phyloP scores from a whole-genome alignment of 2,113 vertebrate genomes.

The Sphaerodactylus townsendi region DNA sequence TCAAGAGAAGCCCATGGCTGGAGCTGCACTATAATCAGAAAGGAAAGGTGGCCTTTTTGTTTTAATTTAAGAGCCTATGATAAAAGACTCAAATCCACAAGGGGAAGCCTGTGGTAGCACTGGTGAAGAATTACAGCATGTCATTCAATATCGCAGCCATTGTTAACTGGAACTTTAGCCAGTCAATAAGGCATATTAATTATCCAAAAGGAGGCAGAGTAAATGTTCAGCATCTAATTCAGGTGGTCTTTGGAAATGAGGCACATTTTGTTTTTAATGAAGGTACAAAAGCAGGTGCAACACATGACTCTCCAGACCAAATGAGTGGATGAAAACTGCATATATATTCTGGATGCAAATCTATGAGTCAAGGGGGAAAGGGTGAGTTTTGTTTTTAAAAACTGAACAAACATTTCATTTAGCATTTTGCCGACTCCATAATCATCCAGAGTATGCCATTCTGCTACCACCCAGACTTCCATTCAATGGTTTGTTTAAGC shows the following conservation, averaged over 20 bases:
- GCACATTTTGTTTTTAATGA: slow-evolving; percentile 48
- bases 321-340: slow-evolving; percentile 40
- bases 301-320: slow-evolving; percentile 14
- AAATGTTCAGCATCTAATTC: slow-evolving; percentile 51
- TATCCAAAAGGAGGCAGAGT: slow-evolving; percentile 39
- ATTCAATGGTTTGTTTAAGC: slow-evolving; percentile 69
- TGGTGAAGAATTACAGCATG: slow-evolving; percentile 53
- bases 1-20: slow-evolving; percentile 27
- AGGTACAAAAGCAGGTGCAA: slow-evolving; percentile 48
- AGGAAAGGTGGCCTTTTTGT: neutral
- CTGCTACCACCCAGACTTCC: slow-evolving; percentile 60
- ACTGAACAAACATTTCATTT: slow-evolving; percentile 30
- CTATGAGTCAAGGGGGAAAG: slow-evolving; percentile 48
- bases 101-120: slow-evolving; percentile 59
- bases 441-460: slow-evolving; percentile 55
- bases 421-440: slow-evolving; percentile 56
- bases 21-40: slow-evolving; percentile 34
- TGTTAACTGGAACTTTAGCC: slow-evolving; percentile 61
- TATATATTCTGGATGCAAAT: slow-evolving; percentile 36
- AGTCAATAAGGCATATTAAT: slow-evolving; percentile 58
- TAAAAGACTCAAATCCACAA: slow-evolving; percentile 67
- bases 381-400: slow-evolving; percentile 34
- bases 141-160: slow-evolving; percentile 60
- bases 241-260: slow-evolving; percentile 34
- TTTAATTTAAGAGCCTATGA: slow-evolving; percentile 55